phyloP scores from a whole-genome alignment of 2,888 invertebrate species.

The Lordiphosa fenestrarum region DNA sequence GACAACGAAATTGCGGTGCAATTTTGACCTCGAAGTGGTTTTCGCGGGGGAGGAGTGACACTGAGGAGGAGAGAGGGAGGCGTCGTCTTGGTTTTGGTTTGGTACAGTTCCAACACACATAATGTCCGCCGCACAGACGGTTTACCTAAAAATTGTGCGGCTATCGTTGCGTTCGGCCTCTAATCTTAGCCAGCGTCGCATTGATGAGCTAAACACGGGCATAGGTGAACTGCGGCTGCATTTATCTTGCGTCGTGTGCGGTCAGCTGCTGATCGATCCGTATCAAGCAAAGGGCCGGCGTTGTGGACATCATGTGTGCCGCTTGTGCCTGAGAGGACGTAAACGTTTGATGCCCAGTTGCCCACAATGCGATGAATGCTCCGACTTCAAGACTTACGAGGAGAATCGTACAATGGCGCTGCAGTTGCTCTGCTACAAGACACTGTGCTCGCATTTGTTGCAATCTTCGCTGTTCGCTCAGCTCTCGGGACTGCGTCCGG shows the following conservation, averaged over 20 bases:
- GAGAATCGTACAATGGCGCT: constrained; percentile 91
- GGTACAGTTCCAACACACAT: constrained; percentile 34
- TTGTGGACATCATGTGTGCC: constrained; percentile 95
- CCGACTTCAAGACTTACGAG: constrained; percentile 88
- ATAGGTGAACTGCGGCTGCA: constrained; percentile 92
- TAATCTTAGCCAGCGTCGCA: constrained; percentile 83
- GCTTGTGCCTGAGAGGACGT: constrained; percentile 90
- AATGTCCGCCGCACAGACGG: constrained; percentile 42
- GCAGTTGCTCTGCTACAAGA: constrained; percentile 92
- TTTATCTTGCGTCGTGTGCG: constrained; percentile 94
- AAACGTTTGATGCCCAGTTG: constrained; percentile 93
- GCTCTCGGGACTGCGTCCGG: constrained; percentile 61
- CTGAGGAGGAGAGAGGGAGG: neutral
- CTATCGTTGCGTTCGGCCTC: constrained; percentile 42
- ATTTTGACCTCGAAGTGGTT: neutral
- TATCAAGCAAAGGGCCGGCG: constrained; percentile 88
- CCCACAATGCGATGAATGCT: constrained; percentile 91
- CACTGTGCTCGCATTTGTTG: constrained; percentile 91
- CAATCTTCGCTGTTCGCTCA: constrained; percentile 85
- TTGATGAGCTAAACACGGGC: constrained; percentile 90
- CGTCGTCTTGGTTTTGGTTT: constrained; percentile 5
- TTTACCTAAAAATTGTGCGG: constrained; percentile 43
- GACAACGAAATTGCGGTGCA: constrained; percentile 10
- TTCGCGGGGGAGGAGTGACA: neutral
- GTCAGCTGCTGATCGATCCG: constrained; percentile 90